Percentiles rank a stretch among this genome's conserved stretches.
Conservation (phyloP, 1,140 invertebrate genomes). For the Macrobrachium nipponense region DNA sequence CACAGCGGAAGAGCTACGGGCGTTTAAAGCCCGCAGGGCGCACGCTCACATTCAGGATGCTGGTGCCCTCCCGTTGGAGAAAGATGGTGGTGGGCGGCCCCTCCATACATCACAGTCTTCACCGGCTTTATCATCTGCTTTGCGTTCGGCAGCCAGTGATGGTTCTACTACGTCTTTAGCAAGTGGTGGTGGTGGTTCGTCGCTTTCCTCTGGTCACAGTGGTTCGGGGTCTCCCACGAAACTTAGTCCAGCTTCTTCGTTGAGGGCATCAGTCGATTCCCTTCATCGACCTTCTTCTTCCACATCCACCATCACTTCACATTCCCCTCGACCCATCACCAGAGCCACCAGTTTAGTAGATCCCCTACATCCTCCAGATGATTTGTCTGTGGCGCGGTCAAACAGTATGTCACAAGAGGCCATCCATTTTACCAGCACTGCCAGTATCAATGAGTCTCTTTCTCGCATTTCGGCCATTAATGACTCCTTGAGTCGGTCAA, state of each 20-base stretch:
- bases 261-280: constrained; percentile 59
- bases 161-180: constrained; percentile 56
- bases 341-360: constrained; percentile 50
- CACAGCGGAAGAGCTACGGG: constrained; percentile 67
- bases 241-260: constrained; percentile 57
- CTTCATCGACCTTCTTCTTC: constrained; percentile 36
- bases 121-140: constrained; percentile 65
- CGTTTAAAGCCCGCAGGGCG: constrained; percentile 59
- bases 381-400: constrained; percentile 17
- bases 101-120: constrained; percentile 58
- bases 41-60: constrained; percentile 40
- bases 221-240: constrained; percentile 52
- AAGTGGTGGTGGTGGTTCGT: constrained; percentile 45
- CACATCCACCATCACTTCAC: background rate
- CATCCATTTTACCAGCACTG: constrained; percentile 42
- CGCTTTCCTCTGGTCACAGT: constrained; percentile 38
- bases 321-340: constrained; percentile 54
- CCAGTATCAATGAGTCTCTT: constrained; percentile 56
- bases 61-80: constrained; percentile 59
- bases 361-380: constrained; percentile 38
- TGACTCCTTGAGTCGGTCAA: constrained; percentile 54
- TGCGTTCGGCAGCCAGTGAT: constrained; percentile 37
- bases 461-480: constrained; percentile 46
- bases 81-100: constrained; percentile 58
- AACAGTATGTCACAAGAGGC: constrained; percentile 40